Conservation (phyloP, 2,888 invertebrate species). For the Mongoloraphidia duomilia region DNA sequence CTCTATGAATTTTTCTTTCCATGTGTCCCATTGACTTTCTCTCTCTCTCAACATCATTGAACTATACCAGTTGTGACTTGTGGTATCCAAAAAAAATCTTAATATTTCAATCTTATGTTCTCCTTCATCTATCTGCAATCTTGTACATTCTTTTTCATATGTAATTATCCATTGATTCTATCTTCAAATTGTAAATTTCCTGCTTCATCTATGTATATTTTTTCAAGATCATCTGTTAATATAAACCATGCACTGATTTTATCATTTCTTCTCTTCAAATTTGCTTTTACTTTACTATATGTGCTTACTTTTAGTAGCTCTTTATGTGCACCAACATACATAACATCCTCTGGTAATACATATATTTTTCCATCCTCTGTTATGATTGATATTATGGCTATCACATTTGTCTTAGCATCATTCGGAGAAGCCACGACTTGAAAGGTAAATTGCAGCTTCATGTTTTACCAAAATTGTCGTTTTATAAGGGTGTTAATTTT, state of each 20-base stretch:
- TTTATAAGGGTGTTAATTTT: too few relatives aligned
- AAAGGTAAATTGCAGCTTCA: constrained; percentile 10
- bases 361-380: constrained; percentile 10
- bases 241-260: too few relatives aligned
- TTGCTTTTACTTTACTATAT: too few relatives aligned
- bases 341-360: constrained; percentile 7
- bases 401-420: constrained; percentile 11
- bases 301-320: constrained; percentile 12
- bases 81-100: constrained; percentile 5
- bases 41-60: constrained; percentile 13
- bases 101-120: constrained; percentile 3
- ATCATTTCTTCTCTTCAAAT: constrained; percentile 12
- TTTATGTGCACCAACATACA: constrained; percentile 1
- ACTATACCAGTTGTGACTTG: constrained; percentile 15
- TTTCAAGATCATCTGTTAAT: too few relatives aligned
- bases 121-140: constrained; percentile 10
- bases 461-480: constrained; percentile 10
- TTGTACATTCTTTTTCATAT: constrained; percentile 17
- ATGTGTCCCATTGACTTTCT: constrained; percentile 15
- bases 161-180: constrained; percentile 14
- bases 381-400: constrained; percentile 12
- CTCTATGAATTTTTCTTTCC: constrained; percentile 17
- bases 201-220: constrained; percentile 12
- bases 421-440: constrained; percentile 10
- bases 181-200: constrained; percentile 15